Evolutionary conservation across 2,113 vertebrate genomes (phyloP).

Genomic region (Nycticorax nycticorax): DNA sequence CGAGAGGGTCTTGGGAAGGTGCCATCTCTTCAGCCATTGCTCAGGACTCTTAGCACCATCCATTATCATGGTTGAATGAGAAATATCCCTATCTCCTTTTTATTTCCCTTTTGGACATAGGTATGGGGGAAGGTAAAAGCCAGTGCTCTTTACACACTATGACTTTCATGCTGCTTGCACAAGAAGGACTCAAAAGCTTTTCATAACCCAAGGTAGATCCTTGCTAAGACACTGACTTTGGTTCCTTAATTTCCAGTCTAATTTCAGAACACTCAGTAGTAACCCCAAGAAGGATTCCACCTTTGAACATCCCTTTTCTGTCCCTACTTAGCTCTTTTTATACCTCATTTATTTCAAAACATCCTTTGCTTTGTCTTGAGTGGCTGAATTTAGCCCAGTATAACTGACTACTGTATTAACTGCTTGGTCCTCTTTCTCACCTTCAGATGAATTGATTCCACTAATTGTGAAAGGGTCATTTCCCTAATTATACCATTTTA

Average conservation of each 20-base stretch:
- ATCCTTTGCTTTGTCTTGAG: neutral
- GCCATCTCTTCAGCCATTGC: neutral
- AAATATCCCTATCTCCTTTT: neutral
- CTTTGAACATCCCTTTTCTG: neutral
- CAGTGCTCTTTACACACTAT: neutral
- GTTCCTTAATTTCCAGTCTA: neutral
- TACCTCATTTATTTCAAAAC: neutral
- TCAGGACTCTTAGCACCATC: neutral
- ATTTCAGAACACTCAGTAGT: neutral
- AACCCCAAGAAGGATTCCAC: neutral
- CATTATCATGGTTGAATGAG: neutral
- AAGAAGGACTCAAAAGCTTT: neutral
- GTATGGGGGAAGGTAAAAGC: neutral
- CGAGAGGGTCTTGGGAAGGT: neutral
- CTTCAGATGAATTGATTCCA: neutral
- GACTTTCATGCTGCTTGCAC: neutral
- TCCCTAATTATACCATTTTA: neutral
- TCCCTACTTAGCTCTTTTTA: neutral
- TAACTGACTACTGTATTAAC: neutral
- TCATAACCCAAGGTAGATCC: neutral
- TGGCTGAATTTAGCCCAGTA: neutral
- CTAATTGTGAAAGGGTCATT: slow-evolving; percentile 33
- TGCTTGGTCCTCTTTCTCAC: neutral
- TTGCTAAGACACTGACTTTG: neutral
- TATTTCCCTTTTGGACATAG: neutral